These are phyloP conservation scores for Geotrupes spiniger DNA, from an alignment of 2,888 invertebrate genomes.

Conservation along the genomic window DNA sequence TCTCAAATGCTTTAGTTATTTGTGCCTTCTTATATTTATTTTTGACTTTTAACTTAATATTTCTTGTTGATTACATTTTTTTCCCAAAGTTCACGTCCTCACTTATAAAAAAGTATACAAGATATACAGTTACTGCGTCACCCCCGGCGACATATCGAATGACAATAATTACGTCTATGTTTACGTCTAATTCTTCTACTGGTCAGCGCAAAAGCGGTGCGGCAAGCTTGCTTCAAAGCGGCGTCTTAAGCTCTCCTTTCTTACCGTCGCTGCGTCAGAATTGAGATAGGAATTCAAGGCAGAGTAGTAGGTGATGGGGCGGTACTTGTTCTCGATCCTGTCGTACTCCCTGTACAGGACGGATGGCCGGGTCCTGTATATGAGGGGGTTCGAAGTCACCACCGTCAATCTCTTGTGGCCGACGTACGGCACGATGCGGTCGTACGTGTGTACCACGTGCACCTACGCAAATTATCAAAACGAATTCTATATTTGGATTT, in stretches of 20 bases:
- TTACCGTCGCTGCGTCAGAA: slow-evolving; percentile 72
- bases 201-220: too few relatives aligned
- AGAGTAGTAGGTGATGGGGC: slow-evolving; percentile 61
- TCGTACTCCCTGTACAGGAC: slow-evolving; percentile 67
- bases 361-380: slow-evolving; percentile 63
- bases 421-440: slow-evolving; percentile 50
- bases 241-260: slow-evolving; percentile 35
- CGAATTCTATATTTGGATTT: too few relatives aligned
- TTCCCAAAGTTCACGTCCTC: too few relatives aligned
- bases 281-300: slow-evolving; percentile 76
- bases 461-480: slow-evolving; percentile 36
- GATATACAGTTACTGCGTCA: too few relatives aligned
- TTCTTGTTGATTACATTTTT: too few relatives aligned
- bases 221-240: slow-evolving; percentile 4
- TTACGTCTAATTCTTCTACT: too few relatives aligned
- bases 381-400: slow-evolving; percentile 57
- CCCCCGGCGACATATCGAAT: too few relatives aligned
- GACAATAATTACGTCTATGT: too few relatives aligned
- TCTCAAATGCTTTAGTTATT: too few relatives aligned
- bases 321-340: slow-evolving; percentile 64
- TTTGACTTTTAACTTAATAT: too few relatives aligned
- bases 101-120: too few relatives aligned
- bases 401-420: slow-evolving; percentile 60
- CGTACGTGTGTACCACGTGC: slow-evolving; percentile 50
- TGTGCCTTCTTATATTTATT: too few relatives aligned